Base-by-base conservation (phyloP, 2,888 invertebrate species). In the Linnaemya vulpina region DNA sequence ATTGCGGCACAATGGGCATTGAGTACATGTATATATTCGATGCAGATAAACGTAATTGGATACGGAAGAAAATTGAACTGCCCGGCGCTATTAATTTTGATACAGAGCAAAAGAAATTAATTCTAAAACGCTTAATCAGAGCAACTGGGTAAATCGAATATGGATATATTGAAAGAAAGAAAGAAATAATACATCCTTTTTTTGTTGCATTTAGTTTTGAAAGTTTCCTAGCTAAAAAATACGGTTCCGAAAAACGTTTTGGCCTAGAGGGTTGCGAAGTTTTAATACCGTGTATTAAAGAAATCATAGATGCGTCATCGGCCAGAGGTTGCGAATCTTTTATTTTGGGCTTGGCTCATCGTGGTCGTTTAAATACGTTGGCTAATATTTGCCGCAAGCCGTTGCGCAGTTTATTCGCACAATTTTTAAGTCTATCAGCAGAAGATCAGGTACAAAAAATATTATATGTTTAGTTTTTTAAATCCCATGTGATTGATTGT, bases 11-110 rank as follows among this genome's bases (percentile, higher is more conserved):
- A 92, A 99, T 99, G 89, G 99, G 99, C 43, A 97, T 98, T 1
- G 99, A 99, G 93, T 99, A 98, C 92, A 99, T 99, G 99, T 99
- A 99, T 93, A 98, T 99, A 92, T 99, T 99, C 93, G 98, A 98
- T 49, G 93, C 98, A 93, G 99, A 99, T 90, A 99, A 99, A 92
- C 98, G 98, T 92, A 98, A 99, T 92, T 99, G 99, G 99, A 99
- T 99, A 90, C 94, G 99, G 87, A 96, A 98, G 92, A 95, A 96
- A 87, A 96, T 99, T 94, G 99, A 99, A 93, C 96, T 97, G 0
- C 99, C 99, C 9, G 96, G 96, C 53, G 93, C 95, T 11, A 96
- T 97, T 93, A 95, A 96, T 89, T 95, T 99, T 91, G 95, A 95
- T 81, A 94, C 94, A 84, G 98, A 99, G 87, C 96, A 98, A 92